phyloP scores from a whole-genome alignment of 2,888 invertebrate species.

The Sesia bembeciformis region DNA sequence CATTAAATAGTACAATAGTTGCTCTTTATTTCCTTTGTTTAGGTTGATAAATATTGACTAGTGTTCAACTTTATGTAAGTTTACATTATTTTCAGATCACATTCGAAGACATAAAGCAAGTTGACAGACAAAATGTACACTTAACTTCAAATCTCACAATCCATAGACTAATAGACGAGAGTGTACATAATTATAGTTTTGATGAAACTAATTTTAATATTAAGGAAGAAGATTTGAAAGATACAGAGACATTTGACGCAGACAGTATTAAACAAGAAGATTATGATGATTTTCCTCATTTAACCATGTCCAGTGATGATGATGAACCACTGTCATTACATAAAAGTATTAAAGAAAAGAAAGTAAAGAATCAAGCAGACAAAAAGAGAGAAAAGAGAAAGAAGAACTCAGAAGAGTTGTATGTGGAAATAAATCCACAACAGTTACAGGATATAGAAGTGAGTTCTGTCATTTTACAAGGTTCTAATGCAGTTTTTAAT shows the following conservation, averaged over 20 bases:
- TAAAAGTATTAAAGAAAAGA: slow-evolving; percentile 31
- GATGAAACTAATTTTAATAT: slow-evolving; percentile 1
- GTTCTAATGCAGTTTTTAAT: too few relatives aligned
- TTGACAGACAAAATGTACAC: slow-evolving; percentile 25
- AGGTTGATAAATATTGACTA: not conserved
- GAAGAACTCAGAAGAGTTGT: slow-evolving; percentile 9
- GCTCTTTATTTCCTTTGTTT: too few relatives aligned
- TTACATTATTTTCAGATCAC: slow-evolving; percentile 21
- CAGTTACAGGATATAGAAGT: slow-evolving; percentile 8
- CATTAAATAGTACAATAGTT: too few relatives aligned
- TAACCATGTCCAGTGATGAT: slow-evolving; percentile 30
- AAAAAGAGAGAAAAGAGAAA: slow-evolving; percentile 19
- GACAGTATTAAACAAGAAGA: slow-evolving; percentile 34
- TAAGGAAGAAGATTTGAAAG: slow-evolving; percentile 2
- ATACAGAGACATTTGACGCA: slow-evolving; percentile 7
- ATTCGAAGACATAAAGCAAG: slow-evolving; percentile 19
- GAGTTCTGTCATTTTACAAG: not conserved
- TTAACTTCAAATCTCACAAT: slow-evolving; percentile 21
- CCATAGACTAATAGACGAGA: slow-evolving; percentile 7
- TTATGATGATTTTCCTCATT: slow-evolving; percentile 13
- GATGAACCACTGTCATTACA: slow-evolving; percentile 46
- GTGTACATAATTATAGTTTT: slow-evolving; percentile 1
- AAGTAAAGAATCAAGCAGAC: slow-evolving; percentile 14
- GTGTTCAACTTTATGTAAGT: too few relatives aligned
- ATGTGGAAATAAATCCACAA: slow-evolving; percentile 1